Evolutionary conservation across 2,888 invertebrate genomes (phyloP).

Genomic region (Gonocerus acuteangulatus): DNA sequence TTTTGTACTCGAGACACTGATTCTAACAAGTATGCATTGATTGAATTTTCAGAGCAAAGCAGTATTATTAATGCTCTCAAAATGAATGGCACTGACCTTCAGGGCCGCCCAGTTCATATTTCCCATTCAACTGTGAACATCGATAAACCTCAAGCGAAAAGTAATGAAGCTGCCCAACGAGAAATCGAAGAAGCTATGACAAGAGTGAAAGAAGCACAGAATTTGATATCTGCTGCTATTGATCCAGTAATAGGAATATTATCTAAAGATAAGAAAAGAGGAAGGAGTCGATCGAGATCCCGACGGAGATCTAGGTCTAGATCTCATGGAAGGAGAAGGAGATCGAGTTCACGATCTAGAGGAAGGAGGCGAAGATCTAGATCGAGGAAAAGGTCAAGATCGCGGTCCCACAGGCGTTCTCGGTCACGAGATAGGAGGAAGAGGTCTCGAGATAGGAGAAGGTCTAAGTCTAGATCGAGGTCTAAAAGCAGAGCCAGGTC

Average conservation of each 20-base stretch:
- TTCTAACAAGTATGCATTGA: conserved; percentile 65
- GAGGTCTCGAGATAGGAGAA: conserved; percentile 30
- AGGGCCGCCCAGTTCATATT: conserved; percentile 62
- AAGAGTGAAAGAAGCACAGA: conserved; percentile 90
- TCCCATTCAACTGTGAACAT: conserved; percentile 89
- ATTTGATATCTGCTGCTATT: conserved; percentile 86
- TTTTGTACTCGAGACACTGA: conserved; percentile 79
- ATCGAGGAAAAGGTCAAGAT: conserved; percentile 47
- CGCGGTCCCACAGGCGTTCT: conserved; percentile 48
- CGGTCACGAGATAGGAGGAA: conserved; percentile 43
- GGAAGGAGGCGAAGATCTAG: conserved; percentile 45
- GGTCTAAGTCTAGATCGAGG: conserved; percentile 35
- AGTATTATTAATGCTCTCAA: conserved; percentile 77
- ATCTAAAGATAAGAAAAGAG: conserved; percentile 70
- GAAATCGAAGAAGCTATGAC: conserved; percentile 98
- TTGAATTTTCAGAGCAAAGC: conserved; percentile 90
- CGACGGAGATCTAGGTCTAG: conserved; percentile 42
- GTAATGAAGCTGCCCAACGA: conserved; percentile 87
- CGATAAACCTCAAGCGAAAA: conserved; percentile 86
- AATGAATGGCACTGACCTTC: conserved; percentile 70
- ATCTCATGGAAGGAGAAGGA: conserved; percentile 40
- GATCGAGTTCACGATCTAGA: conserved; percentile 39
- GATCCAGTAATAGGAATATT: conserved; percentile 83
- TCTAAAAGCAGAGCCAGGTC: conserved; percentile 41
- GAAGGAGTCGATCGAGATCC: conserved; percentile 53